Percentiles rank a stretch among this genome's conserved stretches.
Conservation (phyloP, 2,113 vertebrate genomes). For the Sarotherodon lohbergeri region DNA sequence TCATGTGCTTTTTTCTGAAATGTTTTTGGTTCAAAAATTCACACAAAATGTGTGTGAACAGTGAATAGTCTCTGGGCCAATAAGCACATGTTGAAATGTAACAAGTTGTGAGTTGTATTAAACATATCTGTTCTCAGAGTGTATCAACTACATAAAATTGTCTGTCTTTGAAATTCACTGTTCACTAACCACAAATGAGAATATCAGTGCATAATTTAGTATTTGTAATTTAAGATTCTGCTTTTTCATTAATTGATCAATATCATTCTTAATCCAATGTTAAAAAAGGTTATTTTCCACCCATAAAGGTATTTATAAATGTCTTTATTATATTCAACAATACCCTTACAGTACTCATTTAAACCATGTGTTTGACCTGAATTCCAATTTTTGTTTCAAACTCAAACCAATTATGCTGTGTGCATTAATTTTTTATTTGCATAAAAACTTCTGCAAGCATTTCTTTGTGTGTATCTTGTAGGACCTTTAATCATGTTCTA, state of each 20-base stretch:
- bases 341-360: background rate
- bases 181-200: background rate
- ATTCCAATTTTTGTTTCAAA: background rate
- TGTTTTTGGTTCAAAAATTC: background rate
- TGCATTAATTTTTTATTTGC: background rate
- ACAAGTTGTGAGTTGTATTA: background rate
- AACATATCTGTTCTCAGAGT: background rate
- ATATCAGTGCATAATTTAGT: background rate
- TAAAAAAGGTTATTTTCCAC: background rate
- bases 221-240: background rate
- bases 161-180: background rate
- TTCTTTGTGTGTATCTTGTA: background rate
- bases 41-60: background rate
- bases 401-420: background rate
- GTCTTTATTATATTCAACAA: background rate
- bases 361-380: background rate
- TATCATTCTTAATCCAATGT: background rate
- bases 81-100: background rate
- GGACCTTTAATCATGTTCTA: background rate
- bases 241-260: background rate
- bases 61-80: background rate
- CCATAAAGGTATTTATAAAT: background rate
- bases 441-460: accelerated
- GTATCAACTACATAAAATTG: background rate
- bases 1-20: background rate